phyloP scores from a whole-genome alignment of 1,140 invertebrate species.

The Drosophila sproati region DNA sequence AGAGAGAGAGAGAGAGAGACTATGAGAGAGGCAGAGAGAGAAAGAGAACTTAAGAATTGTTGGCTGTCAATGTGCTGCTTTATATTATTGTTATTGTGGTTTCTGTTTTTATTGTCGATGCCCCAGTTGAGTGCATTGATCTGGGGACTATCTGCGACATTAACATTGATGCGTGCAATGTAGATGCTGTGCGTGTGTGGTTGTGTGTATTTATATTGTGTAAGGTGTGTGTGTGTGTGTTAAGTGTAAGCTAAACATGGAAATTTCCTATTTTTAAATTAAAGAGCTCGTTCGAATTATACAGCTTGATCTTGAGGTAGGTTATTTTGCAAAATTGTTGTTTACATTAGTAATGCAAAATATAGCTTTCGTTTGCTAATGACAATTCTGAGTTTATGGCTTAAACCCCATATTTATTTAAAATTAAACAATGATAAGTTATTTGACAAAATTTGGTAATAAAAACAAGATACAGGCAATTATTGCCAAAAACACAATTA shows the following conservation, averaged over 20 bases:
- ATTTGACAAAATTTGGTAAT: too few relatives aligned
- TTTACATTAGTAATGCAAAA: background rate
- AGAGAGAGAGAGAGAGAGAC: background rate
- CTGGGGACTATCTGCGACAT: conserved; percentile 29
- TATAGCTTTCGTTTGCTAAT: background rate
- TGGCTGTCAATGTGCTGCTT: background rate
- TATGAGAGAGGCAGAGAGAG: background rate
- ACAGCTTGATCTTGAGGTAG: conserved; percentile 31
- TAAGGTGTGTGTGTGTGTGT: conserved; percentile 1
- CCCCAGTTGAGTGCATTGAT: conserved; percentile 33
- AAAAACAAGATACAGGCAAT: too few relatives aligned
- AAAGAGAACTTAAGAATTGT: background rate
- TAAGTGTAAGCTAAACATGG: background rate
- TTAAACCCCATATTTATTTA: too few relatives aligned
- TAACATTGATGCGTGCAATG: conserved; percentile 23
- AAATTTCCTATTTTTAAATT: background rate
- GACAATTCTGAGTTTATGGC: too few relatives aligned
- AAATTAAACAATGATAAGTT: too few relatives aligned
- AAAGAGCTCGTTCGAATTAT: background rate
- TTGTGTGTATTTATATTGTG: background rate
- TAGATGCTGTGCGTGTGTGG: conserved; percentile 1
- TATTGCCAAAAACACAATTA: too few relatives aligned
- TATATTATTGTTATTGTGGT: background rate
- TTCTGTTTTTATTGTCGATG: conserved; percentile 18
- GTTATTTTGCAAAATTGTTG: conserved; percentile 17